These are phyloP conservation scores for Papilio elwesi DNA, from an alignment of 2,888 invertebrate genomes.

Conservation along the genomic window DNA sequence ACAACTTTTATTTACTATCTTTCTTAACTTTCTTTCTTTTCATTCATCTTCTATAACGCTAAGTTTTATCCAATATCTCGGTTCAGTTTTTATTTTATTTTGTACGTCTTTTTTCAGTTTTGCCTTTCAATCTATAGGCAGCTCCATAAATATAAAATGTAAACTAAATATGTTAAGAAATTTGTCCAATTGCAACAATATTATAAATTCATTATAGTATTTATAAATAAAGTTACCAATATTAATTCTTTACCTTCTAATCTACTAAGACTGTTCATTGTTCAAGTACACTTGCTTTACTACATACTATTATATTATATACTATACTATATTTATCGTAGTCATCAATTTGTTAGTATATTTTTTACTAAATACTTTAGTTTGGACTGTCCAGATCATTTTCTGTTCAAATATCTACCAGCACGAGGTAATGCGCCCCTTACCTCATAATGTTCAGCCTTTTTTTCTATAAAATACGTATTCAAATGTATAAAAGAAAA, in stretches of 20 bases:
- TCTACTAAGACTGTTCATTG: conserved; percentile 13
- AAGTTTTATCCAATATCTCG: neutral
- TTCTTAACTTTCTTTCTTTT: neutral
- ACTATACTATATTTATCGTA: neutral
- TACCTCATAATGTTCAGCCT: neutral
- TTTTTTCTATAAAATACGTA: neutral
- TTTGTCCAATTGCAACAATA: conserved; percentile 19
- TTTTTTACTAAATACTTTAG: neutral
- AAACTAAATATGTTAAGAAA: neutral
- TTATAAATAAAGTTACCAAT: conserved; percentile 28
- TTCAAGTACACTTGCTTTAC: neutral
- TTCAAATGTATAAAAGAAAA: neutral
- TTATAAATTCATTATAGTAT: conserved; percentile 7
- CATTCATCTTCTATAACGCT: neutral
- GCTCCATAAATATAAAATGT: neutral
- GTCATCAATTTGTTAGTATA: conserved; percentile 2
- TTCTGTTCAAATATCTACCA: neutral
- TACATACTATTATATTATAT: too few species aligned
- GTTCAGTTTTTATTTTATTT: neutral
- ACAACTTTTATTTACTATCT: neutral
- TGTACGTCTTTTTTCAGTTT: neutral
- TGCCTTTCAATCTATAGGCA: neutral
- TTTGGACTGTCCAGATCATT: neutral
- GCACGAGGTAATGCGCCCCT: neutral
- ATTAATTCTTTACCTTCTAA: conserved; percentile 1